These are phyloP conservation scores for Sinocyclocheilus maitianheensis DNA, from an alignment of 2,113 vertebrate species.

Conservation along the genomic window DNA sequence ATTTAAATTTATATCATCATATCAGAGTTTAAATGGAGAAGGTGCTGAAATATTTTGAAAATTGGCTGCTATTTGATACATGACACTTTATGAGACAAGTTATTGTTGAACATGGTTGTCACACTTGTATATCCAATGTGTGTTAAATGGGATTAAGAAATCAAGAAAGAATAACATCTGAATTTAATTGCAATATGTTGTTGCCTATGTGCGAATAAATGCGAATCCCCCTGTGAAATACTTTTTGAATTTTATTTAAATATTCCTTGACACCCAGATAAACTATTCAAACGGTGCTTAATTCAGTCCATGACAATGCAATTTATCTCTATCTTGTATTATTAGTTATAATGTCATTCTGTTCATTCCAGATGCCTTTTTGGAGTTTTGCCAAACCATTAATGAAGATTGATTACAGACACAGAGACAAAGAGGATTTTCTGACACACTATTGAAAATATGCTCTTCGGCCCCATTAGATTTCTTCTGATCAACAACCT, in stretches of 20 bases:
- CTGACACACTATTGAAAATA: background rate
- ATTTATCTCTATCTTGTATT: background rate
- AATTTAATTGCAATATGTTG: background rate
- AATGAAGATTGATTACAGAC: constrained; percentile 22
- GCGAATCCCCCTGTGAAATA: no score
- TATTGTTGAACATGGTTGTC: background rate
- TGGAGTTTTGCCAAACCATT: constrained; percentile 3
- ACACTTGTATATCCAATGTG: background rate
- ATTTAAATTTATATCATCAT: background rate
- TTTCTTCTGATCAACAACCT: constrained; percentile 2
- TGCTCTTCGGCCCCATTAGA: background rate
- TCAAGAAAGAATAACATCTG: no score
- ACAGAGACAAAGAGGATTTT: background rate
- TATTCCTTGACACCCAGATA: background rate
- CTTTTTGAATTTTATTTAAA: background rate
- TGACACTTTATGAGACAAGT: background rate
- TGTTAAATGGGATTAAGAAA: background rate
- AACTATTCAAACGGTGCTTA: background rate
- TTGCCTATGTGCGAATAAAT: background rate
- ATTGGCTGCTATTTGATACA: no score
- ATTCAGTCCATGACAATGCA: background rate
- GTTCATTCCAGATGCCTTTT: constrained; percentile 2
- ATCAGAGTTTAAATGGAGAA: background rate
- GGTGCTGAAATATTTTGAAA: no score
- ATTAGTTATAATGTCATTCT: constrained; percentile 1